Evolutionary conservation across 2,888 invertebrate genomes (phyloP).

Genomic region (Hermaeophaga mercurialis): DNA sequence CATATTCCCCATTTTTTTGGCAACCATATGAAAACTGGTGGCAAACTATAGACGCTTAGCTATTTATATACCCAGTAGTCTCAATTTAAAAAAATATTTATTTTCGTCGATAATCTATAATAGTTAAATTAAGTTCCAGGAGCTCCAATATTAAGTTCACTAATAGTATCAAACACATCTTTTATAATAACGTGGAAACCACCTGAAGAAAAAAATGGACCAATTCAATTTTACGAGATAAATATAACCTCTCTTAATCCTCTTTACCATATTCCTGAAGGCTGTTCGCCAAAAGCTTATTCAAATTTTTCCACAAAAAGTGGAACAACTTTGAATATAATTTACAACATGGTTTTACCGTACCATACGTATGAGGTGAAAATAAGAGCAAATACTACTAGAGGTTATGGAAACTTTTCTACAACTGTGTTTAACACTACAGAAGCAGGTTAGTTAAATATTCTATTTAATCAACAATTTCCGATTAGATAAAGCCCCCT

Average conservation of each 20-base stretch:
- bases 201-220: slow-evolving; percentile 31
- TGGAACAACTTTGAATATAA: neutral
- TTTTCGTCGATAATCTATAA: too few species aligned
- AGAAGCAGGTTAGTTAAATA: slow-evolving; percentile 32
- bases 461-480: too few species aligned
- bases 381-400: slow-evolving; percentile 31
- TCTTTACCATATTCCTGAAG: slow-evolving; percentile 20
- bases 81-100: too few species aligned
- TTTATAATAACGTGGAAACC: slow-evolving; percentile 21
- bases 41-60: too few species aligned
- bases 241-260: slow-evolving; percentile 24
- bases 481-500: too few species aligned
- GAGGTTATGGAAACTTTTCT: slow-evolving; percentile 32
- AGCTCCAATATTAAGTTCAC: slow-evolving; percentile 4
- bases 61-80: too few species aligned
- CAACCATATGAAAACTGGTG: too few species aligned
- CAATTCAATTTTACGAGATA: slow-evolving; percentile 29
- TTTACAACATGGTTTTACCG: slow-evolving; percentile 25
- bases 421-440: slow-evolving; percentile 7
- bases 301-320: neutral
- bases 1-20: too few species aligned
- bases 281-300: neutral
- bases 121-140: slow-evolving; percentile 34
- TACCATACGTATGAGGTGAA: slow-evolving; percentile 33
- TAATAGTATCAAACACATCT: neutral